Evolutionary conservation across 2,113 vertebrate genomes (phyloP).

Genomic region (Emberiza fucata): DNA sequence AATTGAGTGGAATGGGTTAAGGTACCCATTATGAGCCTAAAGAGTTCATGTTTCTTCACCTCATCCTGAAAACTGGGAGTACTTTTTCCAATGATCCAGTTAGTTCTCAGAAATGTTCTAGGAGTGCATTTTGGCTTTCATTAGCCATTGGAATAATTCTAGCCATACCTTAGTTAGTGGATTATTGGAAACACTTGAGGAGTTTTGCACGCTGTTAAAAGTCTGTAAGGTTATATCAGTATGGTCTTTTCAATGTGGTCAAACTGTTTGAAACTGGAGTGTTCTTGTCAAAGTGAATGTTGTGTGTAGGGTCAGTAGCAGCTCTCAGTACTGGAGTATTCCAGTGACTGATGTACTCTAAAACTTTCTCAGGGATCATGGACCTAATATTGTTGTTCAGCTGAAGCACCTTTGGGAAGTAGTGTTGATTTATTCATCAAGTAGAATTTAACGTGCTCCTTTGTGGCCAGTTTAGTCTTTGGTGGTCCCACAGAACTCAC

Average conservation of each 20-base stretch:
- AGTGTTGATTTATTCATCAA: not conserved
- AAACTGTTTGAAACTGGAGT: not conserved
- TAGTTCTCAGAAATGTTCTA: not conserved
- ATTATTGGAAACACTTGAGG: not conserved
- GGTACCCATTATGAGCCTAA: not conserved
- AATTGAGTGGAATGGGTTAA: not conserved
- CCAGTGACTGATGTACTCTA: not conserved
- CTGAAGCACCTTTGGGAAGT: not conserved
- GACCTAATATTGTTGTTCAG: not conserved
- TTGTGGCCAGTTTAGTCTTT: not conserved
- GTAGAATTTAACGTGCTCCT: not conserved
- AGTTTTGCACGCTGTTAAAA: not conserved
- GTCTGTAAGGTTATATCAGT: rapidly evolving
- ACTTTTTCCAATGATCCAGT: not conserved
- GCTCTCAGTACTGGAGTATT: not conserved
- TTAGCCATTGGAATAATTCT: not conserved
- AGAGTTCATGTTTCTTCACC: not conserved
- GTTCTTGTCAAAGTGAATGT: not conserved
- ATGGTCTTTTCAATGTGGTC: not conserved
- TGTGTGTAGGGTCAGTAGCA: not conserved
- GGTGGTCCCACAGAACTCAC: not conserved
- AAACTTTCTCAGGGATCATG: not conserved
- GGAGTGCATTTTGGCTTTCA: not conserved
- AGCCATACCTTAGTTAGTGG: not conserved
- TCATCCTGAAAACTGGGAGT: not conserved